Evolutionary conservation across 2,113 vertebrate genomes (phyloP).

Genomic region (Ploceus nigricollis): DNA sequence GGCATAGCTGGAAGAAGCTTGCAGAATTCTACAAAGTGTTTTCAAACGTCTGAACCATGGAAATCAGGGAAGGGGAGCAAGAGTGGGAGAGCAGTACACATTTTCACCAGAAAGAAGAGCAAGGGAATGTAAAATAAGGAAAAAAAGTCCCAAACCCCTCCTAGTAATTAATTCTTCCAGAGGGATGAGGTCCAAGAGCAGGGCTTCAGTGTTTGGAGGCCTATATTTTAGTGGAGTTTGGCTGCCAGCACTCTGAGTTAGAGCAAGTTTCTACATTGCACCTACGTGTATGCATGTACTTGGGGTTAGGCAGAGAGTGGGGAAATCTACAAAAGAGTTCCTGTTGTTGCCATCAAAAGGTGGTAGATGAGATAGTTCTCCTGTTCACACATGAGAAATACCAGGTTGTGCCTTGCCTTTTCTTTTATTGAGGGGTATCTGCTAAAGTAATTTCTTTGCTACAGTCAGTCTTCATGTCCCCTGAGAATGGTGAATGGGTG

Average conservation of each 20-base stretch:
- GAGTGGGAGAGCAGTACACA: background rate
- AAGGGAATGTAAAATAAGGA: background rate
- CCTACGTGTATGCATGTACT: background rate
- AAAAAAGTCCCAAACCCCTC: background rate
- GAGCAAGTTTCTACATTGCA: background rate
- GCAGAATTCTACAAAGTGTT: slow-evolving; percentile 3
- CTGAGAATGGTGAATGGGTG: background rate
- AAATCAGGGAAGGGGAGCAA: background rate
- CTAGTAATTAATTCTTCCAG: background rate
- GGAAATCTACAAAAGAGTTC: background rate
- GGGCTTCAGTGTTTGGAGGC: background rate
- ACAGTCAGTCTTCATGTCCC: background rate
- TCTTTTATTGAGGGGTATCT: background rate
- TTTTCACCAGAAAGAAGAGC: background rate
- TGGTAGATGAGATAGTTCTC: background rate
- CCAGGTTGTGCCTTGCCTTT: background rate
- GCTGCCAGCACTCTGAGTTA: background rate
- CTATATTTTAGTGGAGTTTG: background rate
- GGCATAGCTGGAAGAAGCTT: slow-evolving; percentile 13
- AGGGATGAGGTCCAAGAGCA: background rate
- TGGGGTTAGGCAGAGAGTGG: background rate
- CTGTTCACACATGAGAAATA: background rate
- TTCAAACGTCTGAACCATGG: slow-evolving; percentile 24
- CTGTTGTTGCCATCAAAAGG: background rate
- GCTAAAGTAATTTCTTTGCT: background rate